Evolutionary conservation across 2,888 invertebrate genomes (phyloP), one percentile per base, ranked within the genome.

Genomic region (Eustalomyia histrio): DNA sequence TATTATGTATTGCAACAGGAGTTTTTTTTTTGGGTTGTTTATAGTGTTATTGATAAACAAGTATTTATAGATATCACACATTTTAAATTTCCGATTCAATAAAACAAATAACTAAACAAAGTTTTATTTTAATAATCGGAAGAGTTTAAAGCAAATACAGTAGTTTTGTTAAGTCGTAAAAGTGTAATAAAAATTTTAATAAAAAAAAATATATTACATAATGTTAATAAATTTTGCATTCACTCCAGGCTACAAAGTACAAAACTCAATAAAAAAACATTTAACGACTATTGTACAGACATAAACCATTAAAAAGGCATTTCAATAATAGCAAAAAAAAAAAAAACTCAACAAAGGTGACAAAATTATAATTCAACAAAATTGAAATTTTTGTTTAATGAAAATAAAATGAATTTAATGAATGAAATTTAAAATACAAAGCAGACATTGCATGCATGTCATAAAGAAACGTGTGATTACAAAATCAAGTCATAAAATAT

Each of bases 341-440:
- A 39, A 55, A 68, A 65, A n/a, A n/a, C n/a, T 65, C 17, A 53
- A 53, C 35, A 65, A 53, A 60, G 73, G 76, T 73, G 80, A 73
- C 76, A 76, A 73, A 80, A 76, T 76, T 69, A 76, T 76, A 80
- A 68, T 72, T 17, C 10, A 43, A 69, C 29, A 33, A 29, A 53
- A 60, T 35, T 67, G 43, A 55, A 65, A 50, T 47, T 39, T 68
- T 55, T 18, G 47, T 24, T 2, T 9, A 14, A 24, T 9, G 3
- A 57, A 29, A 24, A 57, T 9, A 57, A 57, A 57, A n/a, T 33
- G 8, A 14, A 39, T 50, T 60, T 61, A 53, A 67, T 67, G 63
- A 76, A 76, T 69, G 63, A 76, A 61, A 21, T 55, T 61, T 21
- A 55, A 72, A 35, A 35, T 21, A 64, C 17, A 18, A 47, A 52